Base-by-base conservation (phyloP, 1,140 invertebrate species). In the Eumaeus atala region DNA sequence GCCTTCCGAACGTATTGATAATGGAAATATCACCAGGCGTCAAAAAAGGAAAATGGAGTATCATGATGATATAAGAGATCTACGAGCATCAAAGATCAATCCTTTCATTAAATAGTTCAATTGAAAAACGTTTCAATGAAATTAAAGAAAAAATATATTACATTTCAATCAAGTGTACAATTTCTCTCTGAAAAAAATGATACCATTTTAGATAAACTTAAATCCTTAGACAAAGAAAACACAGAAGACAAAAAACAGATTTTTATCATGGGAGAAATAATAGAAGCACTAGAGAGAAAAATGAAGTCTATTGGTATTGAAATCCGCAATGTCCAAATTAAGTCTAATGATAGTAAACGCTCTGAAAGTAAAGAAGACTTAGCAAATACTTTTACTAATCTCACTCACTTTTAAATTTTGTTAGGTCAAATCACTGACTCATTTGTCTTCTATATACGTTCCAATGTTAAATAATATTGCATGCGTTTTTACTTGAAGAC, bases 61-160 rank as follows among this genome's bases (percentile, higher is more conserved):
- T n/a, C n/a, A n/a, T n/a, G n/a, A n/a, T n/a, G n/a, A n/a, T n/a
- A n/a, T n/a, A n/a, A n/a, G n/a, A n/a, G n/a, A n/a, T n/a, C n/a
- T n/a, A n/a, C n/a, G n/a, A n/a, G n/a, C n/a, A n/a, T n/a, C n/a
- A n/a, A n/a, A n/a, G n/a, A n/a, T n/a, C n/a, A n/a, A n/a, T n/a
- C n/a, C n/a, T n/a, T n/a, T n/a, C n/a, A n/a, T n/a, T n/a, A n/a
- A n/a, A n/a, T n/a, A n/a, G n/a, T n/a, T n/a, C n/a, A n/a, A n/a
- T n/a, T n/a, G n/a, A n/a, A n/a, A n/a, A n/a, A n/a, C n/a, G n/a
- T n/a, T n/a, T n/a, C n/a, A n/a, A n/a, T n/a, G n/a, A 47, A 18
- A 18, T 47, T 47, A 47, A 12, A 18, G 5, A 47, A 7, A n/a
- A 47, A n/a, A 47, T n/a, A 47, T 47, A 47, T 12, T 47, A 16